Base-by-base conservation (phyloP, 2,113 vertebrate genomes). In the Misgurnus anguillicaudatus region DNA sequence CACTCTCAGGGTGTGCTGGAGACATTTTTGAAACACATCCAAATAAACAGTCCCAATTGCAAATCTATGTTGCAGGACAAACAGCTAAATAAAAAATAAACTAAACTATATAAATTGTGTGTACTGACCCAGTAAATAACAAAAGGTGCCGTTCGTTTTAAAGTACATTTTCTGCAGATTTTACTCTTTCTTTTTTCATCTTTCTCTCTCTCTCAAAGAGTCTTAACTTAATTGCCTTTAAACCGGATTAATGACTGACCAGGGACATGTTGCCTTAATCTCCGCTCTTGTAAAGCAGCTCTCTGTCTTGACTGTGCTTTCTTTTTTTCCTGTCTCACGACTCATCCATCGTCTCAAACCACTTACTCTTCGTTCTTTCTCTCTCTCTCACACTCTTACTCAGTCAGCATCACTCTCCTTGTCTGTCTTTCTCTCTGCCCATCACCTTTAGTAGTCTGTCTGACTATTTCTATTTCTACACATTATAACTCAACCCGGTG, bases 241-340 rank as follows among this genome's bases (percentile, higher is more conserved):
- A 92, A 93, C 92, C 88, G 85, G 91, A 93, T 92, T 92, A 93
- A 93, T 89, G 90, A 92, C 91, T 92, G 90, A 90, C 89, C 89
- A 72, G 90, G 90, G 90, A 90, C 89, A 92, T 90, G 87, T 89
- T 90, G 89, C 90, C 91, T 92, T 93, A 90, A 93, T 92, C 91
- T 91, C 88, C 90, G 87, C 86, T 89, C 86, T 91, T 88, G 87
- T 91, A 90, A 90, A 90, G 88, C 87, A 87, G 86, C 85, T 84
- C 80, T 85, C 68, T 81, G 68, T 75, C 85, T 66, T 86, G 87
- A 87, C 86, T 75, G 78, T 88, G 87, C 84, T 84, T 90, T 89
- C 88, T 85, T 86, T 75, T 80, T 85, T 84, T 84, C 85, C 85
- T 85, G 71, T 41, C 79, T n/a, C n/a, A n/a, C n/a, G n/a, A n/a